These are phyloP conservation scores for Acanthopleura granulata DNA, from an alignment of 2,888 invertebrate species.

Conservation along the genomic window DNA sequence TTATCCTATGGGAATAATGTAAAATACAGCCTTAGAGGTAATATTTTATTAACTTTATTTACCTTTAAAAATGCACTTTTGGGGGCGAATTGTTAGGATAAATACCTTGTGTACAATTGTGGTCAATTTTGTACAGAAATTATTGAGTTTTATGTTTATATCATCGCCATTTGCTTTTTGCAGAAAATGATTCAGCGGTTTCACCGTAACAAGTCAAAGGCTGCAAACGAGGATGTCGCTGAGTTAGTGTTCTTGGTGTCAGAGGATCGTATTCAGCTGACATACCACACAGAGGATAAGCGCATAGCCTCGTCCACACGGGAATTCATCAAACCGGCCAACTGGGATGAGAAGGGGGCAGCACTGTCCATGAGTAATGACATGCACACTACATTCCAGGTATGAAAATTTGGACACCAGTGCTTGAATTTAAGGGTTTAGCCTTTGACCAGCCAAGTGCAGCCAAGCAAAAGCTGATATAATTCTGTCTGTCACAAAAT, in stretches of 20 bases:
- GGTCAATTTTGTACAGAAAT: slow-evolving; percentile 3
- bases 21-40: too few relatives aligned
- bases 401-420: too few relatives aligned
- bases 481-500: too few relatives aligned
- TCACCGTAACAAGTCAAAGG: slow-evolving; percentile 54
- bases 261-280: slow-evolving; percentile 66
- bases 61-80: not conserved
- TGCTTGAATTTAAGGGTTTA: not conserved
- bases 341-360: slow-evolving; percentile 68
- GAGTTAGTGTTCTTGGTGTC: slow-evolving; percentile 63
- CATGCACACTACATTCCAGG: slow-evolving; percentile 68
- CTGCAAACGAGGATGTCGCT: slow-evolving; percentile 66
- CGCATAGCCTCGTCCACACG: slow-evolving; percentile 67
- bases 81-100: not conserved
- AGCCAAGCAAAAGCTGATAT: too few relatives aligned
- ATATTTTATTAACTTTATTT: slow-evolving; percentile 5
- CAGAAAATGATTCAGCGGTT: slow-evolving; percentile 68
- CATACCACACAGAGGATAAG: slow-evolving; percentile 66
- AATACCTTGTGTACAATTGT: not conserved
- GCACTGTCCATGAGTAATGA: slow-evolving; percentile 61
- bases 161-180: slow-evolving; percentile 20
- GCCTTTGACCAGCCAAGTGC: too few relatives aligned
- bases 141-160: too few relatives aligned
- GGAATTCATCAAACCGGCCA: slow-evolving; percentile 66
- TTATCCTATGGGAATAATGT: too few relatives aligned